These are phyloP conservation scores for Agrilus mali DNA, from an alignment of 2,888 invertebrate genomes.

Conservation along the genomic window DNA sequence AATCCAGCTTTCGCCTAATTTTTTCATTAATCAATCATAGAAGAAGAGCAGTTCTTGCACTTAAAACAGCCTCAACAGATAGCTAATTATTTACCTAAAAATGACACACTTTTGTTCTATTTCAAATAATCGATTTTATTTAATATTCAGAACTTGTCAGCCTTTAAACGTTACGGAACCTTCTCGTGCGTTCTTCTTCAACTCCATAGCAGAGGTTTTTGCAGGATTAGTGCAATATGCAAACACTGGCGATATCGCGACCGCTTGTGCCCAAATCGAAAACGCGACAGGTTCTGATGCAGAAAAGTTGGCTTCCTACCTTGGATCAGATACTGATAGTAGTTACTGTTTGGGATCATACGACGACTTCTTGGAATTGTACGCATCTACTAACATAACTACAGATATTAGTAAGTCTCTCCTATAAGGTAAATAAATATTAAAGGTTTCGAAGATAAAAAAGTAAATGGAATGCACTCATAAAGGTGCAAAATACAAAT, in stretches of 20 bases:
- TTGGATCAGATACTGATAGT: constrained; percentile 5
- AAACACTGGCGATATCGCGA: constrained; percentile 5
- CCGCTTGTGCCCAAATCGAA: constrained; percentile 10
- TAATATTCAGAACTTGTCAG: constrained; percentile 8
- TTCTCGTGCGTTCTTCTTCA: constrained; percentile 13
- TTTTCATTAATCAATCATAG: no score
- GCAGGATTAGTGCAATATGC: constrained; percentile 15
- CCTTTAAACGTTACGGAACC: constrained; percentile 7
- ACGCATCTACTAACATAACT: constrained; percentile 3
- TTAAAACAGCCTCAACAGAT: no score
- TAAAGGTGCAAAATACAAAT: no score
- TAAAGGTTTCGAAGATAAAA: no score
- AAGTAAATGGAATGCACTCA: no score
- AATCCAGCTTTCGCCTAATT: no score
- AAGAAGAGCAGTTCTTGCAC: no score
- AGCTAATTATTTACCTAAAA: no score
- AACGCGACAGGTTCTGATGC: constrained; percentile 5
- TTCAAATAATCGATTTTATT: background rate
- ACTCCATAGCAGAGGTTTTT: constrained; percentile 10
- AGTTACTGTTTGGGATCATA: constrained; percentile 12
- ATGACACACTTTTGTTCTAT: no score
- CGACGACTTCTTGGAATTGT: constrained; percentile 8
- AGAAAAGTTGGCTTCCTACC: constrained; percentile 12
- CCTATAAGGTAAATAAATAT: background rate
- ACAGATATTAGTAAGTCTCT: constrained; percentile 6